A percentile compares a stretch with the other conserved stretches of the same genome.
These are phyloP conservation scores for Melikaiella ostensackeni DNA, from an alignment of 2,888 invertebrate genomes.

Conservation along the genomic window DNA sequence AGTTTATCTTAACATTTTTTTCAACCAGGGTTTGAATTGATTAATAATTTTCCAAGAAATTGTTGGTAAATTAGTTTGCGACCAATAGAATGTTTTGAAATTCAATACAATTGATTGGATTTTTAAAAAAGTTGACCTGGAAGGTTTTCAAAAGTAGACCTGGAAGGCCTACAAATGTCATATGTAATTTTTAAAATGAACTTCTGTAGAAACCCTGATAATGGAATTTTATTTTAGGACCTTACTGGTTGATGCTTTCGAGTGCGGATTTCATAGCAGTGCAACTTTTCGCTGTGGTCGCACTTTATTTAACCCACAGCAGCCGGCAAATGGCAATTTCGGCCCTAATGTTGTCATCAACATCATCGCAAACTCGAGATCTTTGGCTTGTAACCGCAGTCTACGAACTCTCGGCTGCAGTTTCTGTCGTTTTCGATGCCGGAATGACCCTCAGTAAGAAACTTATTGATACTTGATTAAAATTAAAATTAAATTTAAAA, in stretches of 20 bases:
- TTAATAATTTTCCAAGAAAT: too few species aligned
- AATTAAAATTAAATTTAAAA: too few species aligned
- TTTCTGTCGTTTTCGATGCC: slow-evolving; percentile 70
- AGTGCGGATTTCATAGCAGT: slow-evolving; percentile 78
- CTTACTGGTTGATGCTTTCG: slow-evolving; percentile 79
- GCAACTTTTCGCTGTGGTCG: slow-evolving; percentile 78
- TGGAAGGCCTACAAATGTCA: too few species aligned
- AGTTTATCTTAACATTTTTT: too few species aligned
- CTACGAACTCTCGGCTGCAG: slow-evolving; percentile 78
- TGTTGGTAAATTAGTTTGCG: too few species aligned
- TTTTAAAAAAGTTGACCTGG: too few species aligned
- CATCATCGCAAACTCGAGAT: slow-evolving; percentile 77
- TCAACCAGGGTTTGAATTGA: too few species aligned
- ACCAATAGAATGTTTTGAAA: too few species aligned
- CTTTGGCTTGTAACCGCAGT: slow-evolving; percentile 78
- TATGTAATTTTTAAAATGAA: too few species aligned
- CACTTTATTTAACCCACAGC: slow-evolving; percentile 76
- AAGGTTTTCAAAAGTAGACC: too few species aligned
- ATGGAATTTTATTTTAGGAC: slow-evolving; percentile 69
- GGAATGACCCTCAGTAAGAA: slow-evolving; percentile 68
- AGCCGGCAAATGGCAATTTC: slow-evolving; percentile 63
- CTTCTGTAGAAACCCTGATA: not conserved
- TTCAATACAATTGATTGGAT: too few species aligned
- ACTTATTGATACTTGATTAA: not conserved
- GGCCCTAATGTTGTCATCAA: slow-evolving; percentile 64